These are phyloP conservation scores for Lithophane ornitopus DNA, from an alignment of 2,888 invertebrate species.

Conservation along the genomic window DNA sequence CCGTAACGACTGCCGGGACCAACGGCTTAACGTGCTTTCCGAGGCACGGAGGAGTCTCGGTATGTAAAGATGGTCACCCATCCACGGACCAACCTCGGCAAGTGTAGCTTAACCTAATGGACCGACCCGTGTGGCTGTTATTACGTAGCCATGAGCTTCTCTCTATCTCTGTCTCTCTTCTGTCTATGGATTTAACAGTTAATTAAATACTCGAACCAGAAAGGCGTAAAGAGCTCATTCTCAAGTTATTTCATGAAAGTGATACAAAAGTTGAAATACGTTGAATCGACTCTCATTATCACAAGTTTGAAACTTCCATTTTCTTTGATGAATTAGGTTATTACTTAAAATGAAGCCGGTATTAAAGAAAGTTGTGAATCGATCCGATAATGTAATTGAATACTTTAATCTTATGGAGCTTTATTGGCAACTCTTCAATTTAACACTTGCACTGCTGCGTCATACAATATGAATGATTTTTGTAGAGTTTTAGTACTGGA, in stretches of 20 bases:
- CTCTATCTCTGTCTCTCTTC: no score
- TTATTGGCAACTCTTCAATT: slow-evolving; percentile 15
- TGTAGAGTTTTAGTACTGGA: background rate
- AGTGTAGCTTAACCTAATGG: no score
- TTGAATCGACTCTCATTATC: slow-evolving; percentile 64
- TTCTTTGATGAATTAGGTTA: slow-evolving; percentile 64
- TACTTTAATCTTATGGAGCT: slow-evolving; percentile 26
- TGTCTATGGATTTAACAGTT: no score
- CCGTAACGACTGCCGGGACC: no score
- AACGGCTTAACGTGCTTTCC: no score
- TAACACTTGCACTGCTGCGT: background rate
- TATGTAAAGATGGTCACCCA: no score
- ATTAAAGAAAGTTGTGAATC: slow-evolving; percentile 39
- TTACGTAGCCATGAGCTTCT: no score
- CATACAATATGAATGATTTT: background rate
- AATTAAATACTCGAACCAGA: slow-evolving; percentile 9
- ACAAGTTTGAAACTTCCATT: slow-evolving; percentile 62
- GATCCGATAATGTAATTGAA: slow-evolving; percentile 44
- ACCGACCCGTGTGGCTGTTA: no score
- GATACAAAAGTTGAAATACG: slow-evolving; percentile 56
- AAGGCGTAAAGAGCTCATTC: slow-evolving; percentile 21
- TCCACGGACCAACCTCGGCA: no score
- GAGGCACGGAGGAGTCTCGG: no score
- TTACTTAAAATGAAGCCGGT: slow-evolving; percentile 46
- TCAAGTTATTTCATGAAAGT: slow-evolving; percentile 49